Evolutionary conservation across 2,797 vertebrate genomes (phyloP).

Genomic region (Eulemur coronatus): DNA sequence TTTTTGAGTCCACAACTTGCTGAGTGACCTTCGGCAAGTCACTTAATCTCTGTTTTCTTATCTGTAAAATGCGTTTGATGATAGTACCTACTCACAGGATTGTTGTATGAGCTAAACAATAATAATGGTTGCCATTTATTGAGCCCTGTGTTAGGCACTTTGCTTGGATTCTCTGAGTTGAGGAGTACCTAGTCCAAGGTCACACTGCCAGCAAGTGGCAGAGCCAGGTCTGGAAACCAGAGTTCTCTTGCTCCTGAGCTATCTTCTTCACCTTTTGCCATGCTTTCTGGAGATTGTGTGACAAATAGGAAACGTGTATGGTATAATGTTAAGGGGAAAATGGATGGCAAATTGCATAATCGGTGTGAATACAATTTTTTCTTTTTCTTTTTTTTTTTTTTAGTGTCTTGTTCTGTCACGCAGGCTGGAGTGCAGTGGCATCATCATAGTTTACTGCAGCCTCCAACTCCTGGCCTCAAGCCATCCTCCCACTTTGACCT

Average conservation of each 20-base stretch:
- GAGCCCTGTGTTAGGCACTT: background rate
- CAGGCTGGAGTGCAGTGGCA: background rate
- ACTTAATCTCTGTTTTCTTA: slow-evolving; percentile 7
- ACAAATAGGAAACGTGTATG: background rate
- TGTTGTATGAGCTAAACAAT: background rate
- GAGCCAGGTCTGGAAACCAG: background rate
- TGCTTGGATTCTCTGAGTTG: slow-evolving; percentile 12
- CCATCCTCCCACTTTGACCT: background rate
- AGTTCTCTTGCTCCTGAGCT: background rate
- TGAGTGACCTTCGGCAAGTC: slow-evolving; percentile 4
- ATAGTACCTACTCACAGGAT: background rate
- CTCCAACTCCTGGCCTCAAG: background rate
- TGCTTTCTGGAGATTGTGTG: background rate
- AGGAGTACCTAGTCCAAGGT: background rate
- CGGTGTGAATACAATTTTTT: background rate
- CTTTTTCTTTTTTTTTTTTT: background rate
- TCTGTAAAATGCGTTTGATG: slow-evolving; percentile 1
- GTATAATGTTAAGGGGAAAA: background rate
- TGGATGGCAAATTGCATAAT: background rate
- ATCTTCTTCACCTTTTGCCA: background rate
- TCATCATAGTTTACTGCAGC: background rate
- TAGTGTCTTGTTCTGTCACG: background rate
- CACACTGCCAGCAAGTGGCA: background rate
- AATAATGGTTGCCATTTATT: background rate
- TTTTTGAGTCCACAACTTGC: background rate